Evolutionary conservation across 2,797 vertebrate species (phyloP), one percentile per base, ranked within the genome.

Genomic region (Sebastes diaconus): DNA sequence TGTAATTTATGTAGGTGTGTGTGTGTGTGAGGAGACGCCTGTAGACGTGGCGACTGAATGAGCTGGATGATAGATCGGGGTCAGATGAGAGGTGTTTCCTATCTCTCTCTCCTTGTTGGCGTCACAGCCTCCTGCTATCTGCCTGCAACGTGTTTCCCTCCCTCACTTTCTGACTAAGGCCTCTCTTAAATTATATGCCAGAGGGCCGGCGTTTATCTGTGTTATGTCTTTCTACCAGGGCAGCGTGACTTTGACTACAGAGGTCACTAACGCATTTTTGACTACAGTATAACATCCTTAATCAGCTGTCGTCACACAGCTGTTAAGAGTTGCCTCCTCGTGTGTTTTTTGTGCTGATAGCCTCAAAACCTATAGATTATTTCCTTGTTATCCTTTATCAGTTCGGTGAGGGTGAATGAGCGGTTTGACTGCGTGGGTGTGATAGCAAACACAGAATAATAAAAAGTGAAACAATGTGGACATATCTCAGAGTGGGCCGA

Each of bases 21-120:
- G 39, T 80, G 57, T 64, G 67, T 39, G 68, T 29, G 77, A 77
- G 65, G 71, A 16, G 80, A 69, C 7, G 30, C 66, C 73, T 69
- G 79, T 22, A 30, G 66, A 86, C 32, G 42, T 79, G 84, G 58
- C 22, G 14, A 63, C 70, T 72, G 76, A 82, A 76, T 46, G 64
- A 77, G 79, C 72, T 52, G 68, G 83, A 69, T 59, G 58, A 74
- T 65, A 86, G 83, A 93, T 92, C 36, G 30, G 85, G 90, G 90
- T 91, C 90, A 89, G 91, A 92, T 87, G 79, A 86, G 85, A 82
- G 68, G 77, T 84, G 84, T 88, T 90, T 88, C 67, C 78, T 88
- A 79, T 91, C 87, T 69, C 50, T 82, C 70, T 81, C 29, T 83
- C 70, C 84, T 68, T 72, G 59, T 75, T 87, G 81, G 74, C 88